Percentiles rank a stretch among this genome's conserved stretches.
Conservation (phyloP, 1,140 invertebrate species). For the Drosophila bocqueti region DNA sequence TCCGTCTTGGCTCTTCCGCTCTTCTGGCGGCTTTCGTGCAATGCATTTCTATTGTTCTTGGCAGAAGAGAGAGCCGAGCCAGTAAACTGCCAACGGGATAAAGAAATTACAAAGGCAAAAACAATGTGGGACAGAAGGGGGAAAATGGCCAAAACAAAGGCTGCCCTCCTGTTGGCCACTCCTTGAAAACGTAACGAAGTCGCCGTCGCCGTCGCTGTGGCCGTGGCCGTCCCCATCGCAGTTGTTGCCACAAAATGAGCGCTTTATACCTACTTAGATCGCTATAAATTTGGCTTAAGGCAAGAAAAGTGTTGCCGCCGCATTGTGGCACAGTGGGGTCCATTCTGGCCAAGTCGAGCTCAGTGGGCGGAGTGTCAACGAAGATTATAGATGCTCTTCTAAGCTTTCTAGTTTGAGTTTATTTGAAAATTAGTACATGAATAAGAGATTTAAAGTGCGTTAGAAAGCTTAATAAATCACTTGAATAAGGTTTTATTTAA, state of each 20-base stretch:
- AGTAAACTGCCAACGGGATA: slow-evolving; percentile 54
- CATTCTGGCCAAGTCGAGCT: neutral
- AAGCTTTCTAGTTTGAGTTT: neutral
- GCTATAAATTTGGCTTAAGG: slow-evolving; percentile 83
- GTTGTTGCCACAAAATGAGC: slow-evolving; percentile 79
- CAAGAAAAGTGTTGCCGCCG: slow-evolving; percentile 80
- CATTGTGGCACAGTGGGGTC: slow-evolving; percentile 53
- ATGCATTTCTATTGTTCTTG: slow-evolving; percentile 81
- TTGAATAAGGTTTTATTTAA: neutral
- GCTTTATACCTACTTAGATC: slow-evolving; percentile 83
- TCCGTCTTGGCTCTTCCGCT: slow-evolving; percentile 22
- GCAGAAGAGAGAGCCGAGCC: slow-evolving; percentile 39
- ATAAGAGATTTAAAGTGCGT: neutral
- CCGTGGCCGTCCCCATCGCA: slow-evolving; percentile 25
- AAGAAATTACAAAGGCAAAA: slow-evolving; percentile 59
- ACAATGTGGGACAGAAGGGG: slow-evolving; percentile 13
- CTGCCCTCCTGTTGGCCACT: slow-evolving; percentile 76
- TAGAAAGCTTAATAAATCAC: neutral
- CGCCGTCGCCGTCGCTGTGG: slow-evolving; percentile 59
- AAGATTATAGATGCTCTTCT: slow-evolving; percentile 15
- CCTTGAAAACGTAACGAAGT: slow-evolving; percentile 77
- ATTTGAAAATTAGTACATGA: slow-evolving; percentile 3
- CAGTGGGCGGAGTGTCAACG: slow-evolving; percentile 15
- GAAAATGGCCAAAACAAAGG: slow-evolving; percentile 47
- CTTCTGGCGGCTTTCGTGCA: slow-evolving; percentile 62